Conservation (phyloP, 1,140 invertebrate genomes). For the Planococcus citri region DNA sequence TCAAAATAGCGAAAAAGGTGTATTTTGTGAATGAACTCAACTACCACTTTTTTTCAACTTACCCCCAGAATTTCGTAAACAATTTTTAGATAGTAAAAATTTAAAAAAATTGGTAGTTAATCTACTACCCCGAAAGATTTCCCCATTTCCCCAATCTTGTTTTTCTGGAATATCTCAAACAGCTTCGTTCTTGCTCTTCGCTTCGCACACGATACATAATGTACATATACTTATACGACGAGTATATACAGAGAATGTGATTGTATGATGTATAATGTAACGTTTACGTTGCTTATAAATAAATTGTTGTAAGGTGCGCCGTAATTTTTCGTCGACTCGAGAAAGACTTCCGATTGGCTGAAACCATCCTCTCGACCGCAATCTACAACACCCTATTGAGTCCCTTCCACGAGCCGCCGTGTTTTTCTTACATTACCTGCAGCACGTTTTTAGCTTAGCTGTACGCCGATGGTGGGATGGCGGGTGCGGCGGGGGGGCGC, state of each 20-base stretch:
- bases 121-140: too few species aligned
- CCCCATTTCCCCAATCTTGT: too few species aligned
- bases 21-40: too few species aligned
- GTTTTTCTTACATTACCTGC: neutral
- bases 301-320: slow-evolving; percentile 1
- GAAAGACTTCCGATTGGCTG: neutral
- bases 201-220: neutral
- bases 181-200: too few species aligned
- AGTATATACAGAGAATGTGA: neutral
- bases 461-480: neutral
- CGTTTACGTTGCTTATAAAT: slow-evolving; percentile 1
- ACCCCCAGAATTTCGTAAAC: too few species aligned
- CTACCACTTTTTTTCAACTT: too few species aligned
- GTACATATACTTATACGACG: neutral
- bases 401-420: neutral
- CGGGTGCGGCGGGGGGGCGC: neutral
- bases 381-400: neutral
- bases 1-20: too few species aligned
- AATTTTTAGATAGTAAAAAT: too few species aligned
- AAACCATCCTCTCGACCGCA: neutral
- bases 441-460: neutral
- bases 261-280: slow-evolving; percentile 8
- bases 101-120: too few species aligned
- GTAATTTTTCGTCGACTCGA: slow-evolving; percentile 2
- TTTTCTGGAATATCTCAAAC: too few species aligned